A percentile compares a stretch with the other conserved stretches of the same genome.
Evolutionary conservation across 2,797 vertebrate species (phyloP).

Genomic region (Gymnodraco acuticeps): DNA sequence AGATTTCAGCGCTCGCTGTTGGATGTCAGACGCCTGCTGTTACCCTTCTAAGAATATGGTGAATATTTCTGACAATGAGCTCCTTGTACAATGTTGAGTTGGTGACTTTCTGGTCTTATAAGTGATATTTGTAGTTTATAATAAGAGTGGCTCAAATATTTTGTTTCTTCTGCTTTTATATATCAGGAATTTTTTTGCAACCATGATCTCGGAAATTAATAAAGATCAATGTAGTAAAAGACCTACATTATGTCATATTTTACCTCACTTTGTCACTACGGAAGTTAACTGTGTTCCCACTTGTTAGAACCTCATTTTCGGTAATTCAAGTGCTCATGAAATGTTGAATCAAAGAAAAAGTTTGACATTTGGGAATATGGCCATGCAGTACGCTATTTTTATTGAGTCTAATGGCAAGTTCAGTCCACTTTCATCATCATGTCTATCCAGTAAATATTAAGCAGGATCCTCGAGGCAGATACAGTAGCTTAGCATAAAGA

Average conservation of each 20-base stretch:
- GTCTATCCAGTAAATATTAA: background rate
- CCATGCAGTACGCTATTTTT: background rate
- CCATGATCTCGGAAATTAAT: background rate
- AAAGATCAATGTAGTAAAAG: background rate
- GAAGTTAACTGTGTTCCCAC: background rate
- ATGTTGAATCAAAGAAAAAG: background rate
- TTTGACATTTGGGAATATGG: background rate
- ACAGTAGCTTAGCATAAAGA: background rate
- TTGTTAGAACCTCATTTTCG: background rate
- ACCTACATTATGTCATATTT: background rate
- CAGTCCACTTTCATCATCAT: too few species aligned
- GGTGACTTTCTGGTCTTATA: background rate
- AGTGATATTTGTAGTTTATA: constrained; percentile 2
- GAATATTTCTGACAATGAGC: constrained; percentile 34
- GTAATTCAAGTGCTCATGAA: background rate
- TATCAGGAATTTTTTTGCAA: background rate
- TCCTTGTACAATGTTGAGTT: constrained; percentile 8
- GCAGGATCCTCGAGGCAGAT: background rate
- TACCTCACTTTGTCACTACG: background rate
- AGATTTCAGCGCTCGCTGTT: constrained; percentile 49
- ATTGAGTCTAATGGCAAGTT: too few species aligned
- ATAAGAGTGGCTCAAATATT: too few species aligned
- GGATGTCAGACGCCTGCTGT: constrained; percentile 55
- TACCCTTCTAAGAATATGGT: constrained; percentile 28
- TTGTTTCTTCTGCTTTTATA: background rate